phyloP scores from a whole-genome alignment of 2,113 vertebrate species.

The Garra rufa region DNA sequence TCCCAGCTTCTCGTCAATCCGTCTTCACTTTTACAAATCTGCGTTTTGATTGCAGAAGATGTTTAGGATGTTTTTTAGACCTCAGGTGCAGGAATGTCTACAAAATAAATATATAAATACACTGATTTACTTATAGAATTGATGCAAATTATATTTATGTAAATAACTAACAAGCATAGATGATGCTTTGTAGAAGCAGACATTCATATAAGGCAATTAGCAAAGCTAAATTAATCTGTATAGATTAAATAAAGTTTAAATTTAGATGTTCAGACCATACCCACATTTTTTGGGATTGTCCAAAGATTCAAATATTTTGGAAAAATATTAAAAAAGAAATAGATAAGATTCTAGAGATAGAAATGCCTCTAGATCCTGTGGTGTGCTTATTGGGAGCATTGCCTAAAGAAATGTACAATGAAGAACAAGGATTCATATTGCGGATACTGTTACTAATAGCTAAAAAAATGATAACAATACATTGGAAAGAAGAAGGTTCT shows the following conservation, averaged over 20 bases:
- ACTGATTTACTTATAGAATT: not conserved
- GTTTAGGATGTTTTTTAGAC: not conserved
- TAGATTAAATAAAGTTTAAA: not conserved
- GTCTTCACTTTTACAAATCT: not conserved
- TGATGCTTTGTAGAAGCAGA: not conserved
- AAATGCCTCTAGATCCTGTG: no score
- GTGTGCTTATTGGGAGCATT: no score
- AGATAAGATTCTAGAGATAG: no score
- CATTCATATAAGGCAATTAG: not conserved
- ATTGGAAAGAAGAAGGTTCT: no score
- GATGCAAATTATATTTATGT: not conserved
- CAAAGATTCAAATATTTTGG: no score
- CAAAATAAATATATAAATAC: not conserved
- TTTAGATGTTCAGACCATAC: not conserved
- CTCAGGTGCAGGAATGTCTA: not conserved
- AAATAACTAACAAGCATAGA: no score
- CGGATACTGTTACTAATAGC: no score
- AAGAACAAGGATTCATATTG: no score
- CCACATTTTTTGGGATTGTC: no score
- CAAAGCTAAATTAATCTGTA: not conserved
- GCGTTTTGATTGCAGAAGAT: not conserved
- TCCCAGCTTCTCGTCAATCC: not conserved
- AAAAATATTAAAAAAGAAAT: no score
- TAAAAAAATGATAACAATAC: no score
- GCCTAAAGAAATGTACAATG: no score